These are phyloP conservation scores for Lycopodina hypogea DNA, from an alignment of 37 sponge, comb jelly and placozoan species.

Conservation along the genomic window DNA sequence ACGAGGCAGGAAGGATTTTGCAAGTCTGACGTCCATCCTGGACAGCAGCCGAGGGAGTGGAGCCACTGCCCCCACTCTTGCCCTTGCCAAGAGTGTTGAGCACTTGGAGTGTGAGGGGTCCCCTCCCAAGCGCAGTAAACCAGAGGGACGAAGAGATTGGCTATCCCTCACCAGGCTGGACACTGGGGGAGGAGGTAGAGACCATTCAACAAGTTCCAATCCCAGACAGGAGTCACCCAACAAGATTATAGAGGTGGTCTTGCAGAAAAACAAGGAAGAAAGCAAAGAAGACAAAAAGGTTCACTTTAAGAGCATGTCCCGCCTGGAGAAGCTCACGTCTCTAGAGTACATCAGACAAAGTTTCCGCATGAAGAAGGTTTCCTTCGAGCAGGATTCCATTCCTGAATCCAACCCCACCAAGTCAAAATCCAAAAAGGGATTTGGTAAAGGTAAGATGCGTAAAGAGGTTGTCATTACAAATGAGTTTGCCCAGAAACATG, in stretches of 20 bases:
- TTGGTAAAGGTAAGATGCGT: background rate
- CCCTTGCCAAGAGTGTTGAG: background rate
- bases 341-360: conserved; percentile 56
- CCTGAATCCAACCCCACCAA: conserved; percentile 21
- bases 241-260: background rate
- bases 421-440: background rate
- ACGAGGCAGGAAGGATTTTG: conserved; percentile 25
- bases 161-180: background rate
- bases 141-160: background rate
- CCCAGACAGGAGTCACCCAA: background rate
- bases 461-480: background rate
- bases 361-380: conserved; percentile 39
- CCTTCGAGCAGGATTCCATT: background rate
- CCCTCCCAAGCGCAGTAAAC: background rate
- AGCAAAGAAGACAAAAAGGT: conserved; percentile 1
- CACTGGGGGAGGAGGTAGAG: background rate
- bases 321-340: conserved; percentile 58
- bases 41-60: background rate
- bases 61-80: too few species aligned
- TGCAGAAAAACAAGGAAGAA: background rate
- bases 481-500: background rate
- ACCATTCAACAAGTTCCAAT: background rate
- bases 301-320: conserved; percentile 15
- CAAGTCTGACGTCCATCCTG: conserved; percentile 29
- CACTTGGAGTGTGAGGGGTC: background rate